Evolutionary conservation across 2,888 invertebrate species (phyloP), one percentile per base, ranked within the genome.

Genomic region (Creontiades dilutus): DNA sequence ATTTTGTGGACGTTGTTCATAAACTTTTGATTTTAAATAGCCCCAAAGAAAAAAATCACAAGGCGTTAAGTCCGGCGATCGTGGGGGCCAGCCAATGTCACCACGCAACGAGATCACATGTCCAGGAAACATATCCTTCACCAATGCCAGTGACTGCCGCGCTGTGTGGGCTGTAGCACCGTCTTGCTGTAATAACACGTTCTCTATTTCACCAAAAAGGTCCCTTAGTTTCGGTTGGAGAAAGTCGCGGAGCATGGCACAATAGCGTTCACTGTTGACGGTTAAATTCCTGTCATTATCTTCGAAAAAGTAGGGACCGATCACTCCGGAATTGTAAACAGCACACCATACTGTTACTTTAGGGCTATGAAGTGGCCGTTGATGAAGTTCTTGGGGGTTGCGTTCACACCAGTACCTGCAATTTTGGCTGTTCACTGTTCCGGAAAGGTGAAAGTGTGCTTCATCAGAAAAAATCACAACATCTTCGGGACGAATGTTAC

Each of bases 31-130:
- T n/a, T 80, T 80, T 5, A 80, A 37, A 13, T 28, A 16, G 37
- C 80, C 80, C 80, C 80, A 47, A 14, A 80, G 80, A 80, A 46
- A 80, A 80, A 28, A 80, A n/a, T 80, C 47, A 28, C 80, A 80
- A 3, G 80, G 80, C 37, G 37, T 80, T 37, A 80, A 28, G 37
- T 80, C 37, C 2, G 37, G 80, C 2, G 80, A 80, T 5, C 80
- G 80, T 9, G 47, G 80, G 80, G 80, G 80, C 80, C 80, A 80
- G 3, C 3, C 3, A 80, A 80, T 12, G 37, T 23, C 16, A 4
- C n/a, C 75, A 7, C 75, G 75, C 19, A 75, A 75, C 3, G 75
- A 75, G 28, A 75, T 13, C 75, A 75, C 4, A 3, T 11, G 75
- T 1, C 75, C 37, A 7, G 37, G 37, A 37, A 37, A 37, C 37